Base-by-base conservation (phyloP, 2,888 invertebrate genomes). In the Habrosyne pyritoides region DNA sequence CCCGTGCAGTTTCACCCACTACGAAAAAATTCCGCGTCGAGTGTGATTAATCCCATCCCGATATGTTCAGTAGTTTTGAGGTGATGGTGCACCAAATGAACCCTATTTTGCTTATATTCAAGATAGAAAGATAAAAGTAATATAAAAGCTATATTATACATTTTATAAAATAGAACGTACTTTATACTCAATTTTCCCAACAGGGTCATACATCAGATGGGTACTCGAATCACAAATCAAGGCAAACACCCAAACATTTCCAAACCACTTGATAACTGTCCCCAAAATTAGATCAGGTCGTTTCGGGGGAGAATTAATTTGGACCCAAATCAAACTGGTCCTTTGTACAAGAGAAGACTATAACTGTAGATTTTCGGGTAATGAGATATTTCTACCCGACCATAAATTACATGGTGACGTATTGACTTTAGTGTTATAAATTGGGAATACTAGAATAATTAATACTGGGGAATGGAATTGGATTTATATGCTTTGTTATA, bases 241-340 rank as follows among this genome's bases (percentile, higher is more conserved):
- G 56, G 53, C 53, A 53, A 67, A 67, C 57, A 67, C 55, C 64
- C 66, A 64, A 75, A 73, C 68, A 66, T 67, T 67, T 69, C 63
- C 66, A 56, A 69, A 64, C 66, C 71, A 79, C 79, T 81, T 79
- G 81, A 84, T 79, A 83, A 81, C 78, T 81, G 75, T 74, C 74
- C 69, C 56, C 66, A 64, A 75, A 85, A 84, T 83, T 80, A 80
- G 78, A 82, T 82, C 73, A 79, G 79, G 62, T 67, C 69, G 73
- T 73, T 84, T 73, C 75, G 54, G 53, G 79, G 71, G 83, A 66
- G 76, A 84, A 82, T 84, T 83, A 86, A 83, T 83, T 83, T 81
- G 74, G 75, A 84, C 83, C 84, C 81, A 80, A 83, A 86, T 87
- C 86, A 86, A 86, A 86, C 75, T 85, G 84, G 67, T 71, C 62